Evolutionary conservation across 2,113 vertebrate species (phyloP).

Genomic region (Daubentonia madagascariensis): DNA sequence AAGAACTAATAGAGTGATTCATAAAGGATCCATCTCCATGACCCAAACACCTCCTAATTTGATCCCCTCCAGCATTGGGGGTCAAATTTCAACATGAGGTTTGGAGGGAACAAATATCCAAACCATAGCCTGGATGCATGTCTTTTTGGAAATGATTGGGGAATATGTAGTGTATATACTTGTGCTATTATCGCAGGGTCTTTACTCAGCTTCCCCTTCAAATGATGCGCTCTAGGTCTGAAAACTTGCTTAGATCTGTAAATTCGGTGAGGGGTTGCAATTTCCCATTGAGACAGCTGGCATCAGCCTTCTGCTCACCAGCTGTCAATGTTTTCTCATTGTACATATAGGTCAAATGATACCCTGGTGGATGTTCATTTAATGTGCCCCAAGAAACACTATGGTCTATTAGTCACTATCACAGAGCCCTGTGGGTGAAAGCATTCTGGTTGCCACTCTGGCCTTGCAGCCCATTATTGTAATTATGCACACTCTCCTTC

Average conservation of each 20-base stretch:
- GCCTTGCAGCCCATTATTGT: constrained; percentile 4
- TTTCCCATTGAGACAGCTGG: not conserved
- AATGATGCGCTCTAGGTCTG: not conserved
- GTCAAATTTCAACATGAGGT: not conserved
- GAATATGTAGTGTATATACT: not conserved
- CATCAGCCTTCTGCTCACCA: constrained; percentile 35
- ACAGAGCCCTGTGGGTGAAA: not conserved
- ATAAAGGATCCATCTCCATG: not conserved
- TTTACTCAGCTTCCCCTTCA: not conserved
- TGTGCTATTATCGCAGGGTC: not conserved
- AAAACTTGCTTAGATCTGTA: not conserved
- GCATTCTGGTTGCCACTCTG: not conserved
- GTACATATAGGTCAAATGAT: not conserved
- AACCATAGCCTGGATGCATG: not conserved
- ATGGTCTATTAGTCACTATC: not conserved
- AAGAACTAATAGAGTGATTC: not conserved
- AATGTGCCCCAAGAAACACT: not conserved
- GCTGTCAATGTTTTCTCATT: not conserved
- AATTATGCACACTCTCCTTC: not conserved
- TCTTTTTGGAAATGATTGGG: not conserved
- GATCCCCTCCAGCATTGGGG: not conserved
- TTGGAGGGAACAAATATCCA: not conserved
- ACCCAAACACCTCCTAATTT: not conserved
- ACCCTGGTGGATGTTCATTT: not conserved
- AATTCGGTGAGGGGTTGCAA: not conserved